These are phyloP conservation scores for Melipona quadrifasciata DNA, from an alignment of 1,140 invertebrate genomes.

Conservation along the genomic window DNA sequence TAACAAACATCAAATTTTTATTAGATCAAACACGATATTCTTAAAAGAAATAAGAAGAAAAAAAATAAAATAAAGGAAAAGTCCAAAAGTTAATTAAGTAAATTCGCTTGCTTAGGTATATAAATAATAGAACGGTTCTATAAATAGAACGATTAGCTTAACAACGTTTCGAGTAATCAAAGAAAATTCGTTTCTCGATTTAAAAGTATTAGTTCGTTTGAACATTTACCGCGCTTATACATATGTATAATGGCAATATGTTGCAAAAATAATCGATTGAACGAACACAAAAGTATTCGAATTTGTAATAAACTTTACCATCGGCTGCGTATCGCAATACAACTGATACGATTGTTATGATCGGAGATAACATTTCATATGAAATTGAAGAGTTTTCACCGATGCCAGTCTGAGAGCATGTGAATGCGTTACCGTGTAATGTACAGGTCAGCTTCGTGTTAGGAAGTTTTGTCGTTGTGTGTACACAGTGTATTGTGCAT, in stretches of 20 bases:
- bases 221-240: neutral
- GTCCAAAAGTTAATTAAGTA: too few relatives aligned
- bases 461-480: slow-evolving; percentile 65
- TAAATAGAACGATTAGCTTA: neutral
- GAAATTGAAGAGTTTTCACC: neutral
- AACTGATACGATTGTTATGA: neutral
- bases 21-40: too few relatives aligned
- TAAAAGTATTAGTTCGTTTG: neutral
- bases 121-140: neutral
- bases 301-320: neutral
- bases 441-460: slow-evolving; percentile 16
- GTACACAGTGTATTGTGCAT: slow-evolving; percentile 70
- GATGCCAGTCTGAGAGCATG: neutral
- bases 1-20: too few relatives aligned
- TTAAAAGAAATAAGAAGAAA: too few relatives aligned
- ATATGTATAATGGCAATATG: neutral
- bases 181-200: neutral
- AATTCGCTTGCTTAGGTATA: too few relatives aligned
- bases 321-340: neutral
- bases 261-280: neutral
- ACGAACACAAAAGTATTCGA: too few relatives aligned
- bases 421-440: neutral
- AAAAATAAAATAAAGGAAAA: too few relatives aligned
- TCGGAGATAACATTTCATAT: neutral
- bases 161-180: neutral